Conservation (phyloP, 53 echinoderm and acorn worm species). For the Pentamera pediparva region DNA sequence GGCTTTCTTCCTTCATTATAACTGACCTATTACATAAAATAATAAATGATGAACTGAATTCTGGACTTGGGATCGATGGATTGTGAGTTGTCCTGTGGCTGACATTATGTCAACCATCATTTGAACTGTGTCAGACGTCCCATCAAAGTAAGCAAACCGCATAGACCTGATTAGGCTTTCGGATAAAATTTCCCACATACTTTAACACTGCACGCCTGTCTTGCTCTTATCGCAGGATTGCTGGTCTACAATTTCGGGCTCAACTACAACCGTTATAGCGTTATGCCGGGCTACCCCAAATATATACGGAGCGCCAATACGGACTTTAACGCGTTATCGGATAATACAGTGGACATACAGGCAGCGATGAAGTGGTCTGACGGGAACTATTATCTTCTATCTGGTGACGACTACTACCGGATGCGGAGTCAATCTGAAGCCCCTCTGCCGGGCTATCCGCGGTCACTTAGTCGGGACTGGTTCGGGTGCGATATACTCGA, state of each 20-base stretch:
- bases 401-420: background rate
- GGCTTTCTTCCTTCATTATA: no score
- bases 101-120: no score
- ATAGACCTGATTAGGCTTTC: no score
- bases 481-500: conserved; percentile 12
- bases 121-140: no score
- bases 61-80: no score
- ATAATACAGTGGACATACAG: background rate
- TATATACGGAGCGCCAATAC: background rate
- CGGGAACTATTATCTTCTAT: background rate
- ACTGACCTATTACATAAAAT: no score
- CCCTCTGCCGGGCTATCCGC: background rate
- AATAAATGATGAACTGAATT: no score
- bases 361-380: background rate
- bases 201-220: no score
- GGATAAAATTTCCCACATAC: no score
- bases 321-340: background rate
- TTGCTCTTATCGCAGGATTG: no score
- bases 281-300: background rate
- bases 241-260: background rate
- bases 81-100: no score
- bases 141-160: no score
- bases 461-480: background rate
- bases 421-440: background rate
- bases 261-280: background rate